Percentiles rank a stretch among this genome's conserved stretches.
Evolutionary conservation across 2,113 vertebrate genomes (phyloP).

Genomic region (Eubucco bourcierii): DNA sequence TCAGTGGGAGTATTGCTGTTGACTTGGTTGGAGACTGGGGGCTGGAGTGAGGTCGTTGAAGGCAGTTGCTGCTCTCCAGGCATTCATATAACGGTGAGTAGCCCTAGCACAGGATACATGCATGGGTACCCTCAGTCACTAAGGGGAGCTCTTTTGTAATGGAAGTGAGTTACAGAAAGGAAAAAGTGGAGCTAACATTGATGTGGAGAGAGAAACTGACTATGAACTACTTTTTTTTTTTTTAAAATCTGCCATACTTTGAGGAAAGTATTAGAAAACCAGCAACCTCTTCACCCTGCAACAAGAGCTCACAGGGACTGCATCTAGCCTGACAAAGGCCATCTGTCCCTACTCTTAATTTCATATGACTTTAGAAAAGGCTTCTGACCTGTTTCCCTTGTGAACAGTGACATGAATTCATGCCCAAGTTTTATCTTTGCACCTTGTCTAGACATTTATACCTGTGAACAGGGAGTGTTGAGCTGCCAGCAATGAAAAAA

Average conservation of each 20-base stretch:
- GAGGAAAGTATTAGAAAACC: neutral
- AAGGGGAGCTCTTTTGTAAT: constrained; percentile 39
- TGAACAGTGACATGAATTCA: neutral
- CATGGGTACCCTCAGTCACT: neutral
- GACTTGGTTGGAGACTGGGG: neutral
- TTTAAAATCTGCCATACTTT: neutral
- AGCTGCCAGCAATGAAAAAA: neutral
- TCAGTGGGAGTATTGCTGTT: neutral
- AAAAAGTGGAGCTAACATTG: neutral
- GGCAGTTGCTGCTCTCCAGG: neutral
- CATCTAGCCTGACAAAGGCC: neutral
- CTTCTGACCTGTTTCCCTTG: neutral
- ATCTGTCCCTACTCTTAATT: neutral
- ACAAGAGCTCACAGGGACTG: neutral
- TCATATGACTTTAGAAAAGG: neutral
- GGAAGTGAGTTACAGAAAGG: neutral
- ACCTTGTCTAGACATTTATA: neutral
- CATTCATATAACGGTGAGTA: neutral
- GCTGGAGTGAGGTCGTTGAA: neutral
- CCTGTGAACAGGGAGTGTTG: neutral
- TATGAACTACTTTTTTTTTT: neutral
- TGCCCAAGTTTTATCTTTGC: neutral
- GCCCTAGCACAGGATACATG: neutral
- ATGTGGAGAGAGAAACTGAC: neutral
- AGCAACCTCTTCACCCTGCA: neutral